Base-by-base conservation (phyloP, 2,888 invertebrate species). In the Amaurobius ferox region DNA sequence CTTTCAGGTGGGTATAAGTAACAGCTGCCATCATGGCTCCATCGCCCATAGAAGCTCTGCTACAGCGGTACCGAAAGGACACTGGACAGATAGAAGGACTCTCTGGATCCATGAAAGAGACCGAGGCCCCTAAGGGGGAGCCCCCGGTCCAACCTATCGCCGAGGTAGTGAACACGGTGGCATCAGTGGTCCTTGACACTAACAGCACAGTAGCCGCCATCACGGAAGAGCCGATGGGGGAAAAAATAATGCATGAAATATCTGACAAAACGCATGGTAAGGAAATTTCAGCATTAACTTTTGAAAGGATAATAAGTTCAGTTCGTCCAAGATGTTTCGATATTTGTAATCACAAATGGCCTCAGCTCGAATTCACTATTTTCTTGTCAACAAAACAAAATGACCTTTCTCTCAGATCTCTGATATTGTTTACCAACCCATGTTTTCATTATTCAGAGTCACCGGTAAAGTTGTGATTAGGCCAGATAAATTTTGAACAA, bases 201-300 rank as follows among this genome's bases (percentile, higher is more conserved):
- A n/a, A n/a, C 5, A 19, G 13, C 29, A 32, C 23, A 0, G 30
- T 26, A 3, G 48, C 44, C 32, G 44, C 62, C n/a, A 28, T 35
- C 13, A 74, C 74, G 0, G 79, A 71, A 35, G 86, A 86, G 62
- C 74, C 79, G 13, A 13, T 76, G 16, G 86, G 70, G 39, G 86
- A 86, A 35, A 79, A 76, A 55, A 78, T 79, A 7, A 70, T 86
- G 79, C 72, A 86, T 26, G 86, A 79, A 29, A 79, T 86, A 28
- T 19, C 77, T n/a, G 76, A 79, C 44, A 86, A 86, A 55, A 74
- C 86, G 40, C 86, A 86, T 71, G 74, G 86, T 86, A 0, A 76
- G 86, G 62, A 28, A 5, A 7, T 35, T n/a, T n/a, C n/a, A n/a
- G n/a, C n/a, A n/a, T n/a, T n/a, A n/a, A n/a, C n/a, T n/a, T n/a